A percentile compares a stretch with the other conserved stretches of the same genome.
Evolutionary conservation across 1,140 invertebrate genomes (phyloP).

Genomic region (Druon quercuslanigerum): DNA sequence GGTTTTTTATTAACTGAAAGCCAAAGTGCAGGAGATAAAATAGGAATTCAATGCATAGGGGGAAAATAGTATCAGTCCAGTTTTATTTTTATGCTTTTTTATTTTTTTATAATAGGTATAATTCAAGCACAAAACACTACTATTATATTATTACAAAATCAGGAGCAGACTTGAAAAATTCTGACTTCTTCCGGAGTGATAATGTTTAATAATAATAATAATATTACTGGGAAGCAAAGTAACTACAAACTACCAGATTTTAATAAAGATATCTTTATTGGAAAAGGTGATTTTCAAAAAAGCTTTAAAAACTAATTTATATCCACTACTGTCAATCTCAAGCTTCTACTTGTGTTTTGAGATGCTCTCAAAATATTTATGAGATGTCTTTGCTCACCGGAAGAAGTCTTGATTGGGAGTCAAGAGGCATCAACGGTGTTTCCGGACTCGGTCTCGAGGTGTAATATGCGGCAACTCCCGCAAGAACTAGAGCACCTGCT

Average conservation of each 20-base stretch:
- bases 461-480: conserved; percentile 83
- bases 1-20: neutral
- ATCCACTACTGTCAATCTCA: conserved; percentile 12
- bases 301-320: neutral
- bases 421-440: conserved; percentile 84
- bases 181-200: conserved; percentile 3
- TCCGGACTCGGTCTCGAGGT: conserved; percentile 83
- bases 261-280: neutral
- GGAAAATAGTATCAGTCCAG: neutral
- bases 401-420: conserved; percentile 82
- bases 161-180: neutral
- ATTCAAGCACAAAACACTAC: neutral
- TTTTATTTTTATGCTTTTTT: conserved; percentile 1
- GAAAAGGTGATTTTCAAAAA: neutral
- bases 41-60: neutral
- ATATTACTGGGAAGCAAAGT: neutral
- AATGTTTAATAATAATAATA: conserved; percentile 7
- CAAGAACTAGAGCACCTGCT: conserved; percentile 83
- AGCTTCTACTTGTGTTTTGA: conserved; percentile 20
- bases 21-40: conserved; percentile 2
- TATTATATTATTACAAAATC: conserved; percentile 9
- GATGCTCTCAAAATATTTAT: conserved; percentile 30
- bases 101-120: neutral
- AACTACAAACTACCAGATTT: neutral
- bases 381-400: conserved; percentile 75